A percentile compares a stretch with the other conserved stretches of the same genome.
These are phyloP conservation scores for Pyrrhia umbra DNA, from an alignment of 2,888 invertebrate genomes.

Conservation along the genomic window DNA sequence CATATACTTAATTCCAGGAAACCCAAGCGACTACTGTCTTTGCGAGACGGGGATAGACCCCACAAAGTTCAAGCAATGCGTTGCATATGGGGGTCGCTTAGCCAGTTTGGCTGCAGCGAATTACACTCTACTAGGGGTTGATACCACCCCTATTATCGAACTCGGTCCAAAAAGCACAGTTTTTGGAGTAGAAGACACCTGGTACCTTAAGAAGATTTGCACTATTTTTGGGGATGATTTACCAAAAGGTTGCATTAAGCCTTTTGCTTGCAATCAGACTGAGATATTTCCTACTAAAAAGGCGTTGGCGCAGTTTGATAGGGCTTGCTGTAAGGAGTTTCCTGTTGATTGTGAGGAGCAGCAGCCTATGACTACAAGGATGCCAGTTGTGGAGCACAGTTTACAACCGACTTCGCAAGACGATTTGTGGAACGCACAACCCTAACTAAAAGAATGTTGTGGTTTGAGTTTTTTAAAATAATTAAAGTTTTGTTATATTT, in stretches of 20 bases:
- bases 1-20: slow-evolving; percentile 18
- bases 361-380: too few relatives aligned
- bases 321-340: slow-evolving; percentile 24
- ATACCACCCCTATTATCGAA: slow-evolving; percentile 41
- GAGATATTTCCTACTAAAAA: slow-evolving; percentile 16
- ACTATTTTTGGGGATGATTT: slow-evolving; percentile 71
- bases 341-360: background rate
- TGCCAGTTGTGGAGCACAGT: too few relatives aligned
- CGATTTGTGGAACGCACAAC: too few relatives aligned
- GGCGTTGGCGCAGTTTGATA: slow-evolving; percentile 46
- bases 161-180: slow-evolving; percentile 38
- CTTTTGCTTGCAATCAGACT: slow-evolving; percentile 39
- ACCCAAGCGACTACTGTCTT: slow-evolving; percentile 35
- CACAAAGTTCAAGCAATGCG: slow-evolving; percentile 39
- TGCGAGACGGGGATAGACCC: slow-evolving; percentile 44
- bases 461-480: too few relatives aligned
- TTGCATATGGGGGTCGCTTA: slow-evolving; percentile 9
- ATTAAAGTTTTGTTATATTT: too few relatives aligned
- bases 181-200: slow-evolving; percentile 67
- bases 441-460: too few relatives aligned
- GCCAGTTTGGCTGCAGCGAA: slow-evolving; percentile 25
- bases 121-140: slow-evolving; percentile 23
- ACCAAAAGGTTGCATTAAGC: slow-evolving; percentile 72
- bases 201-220: slow-evolving; percentile 75
- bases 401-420: too few relatives aligned